Conservation (phyloP, 2,113 vertebrate species). For the Danionella cerebrum region DNA sequence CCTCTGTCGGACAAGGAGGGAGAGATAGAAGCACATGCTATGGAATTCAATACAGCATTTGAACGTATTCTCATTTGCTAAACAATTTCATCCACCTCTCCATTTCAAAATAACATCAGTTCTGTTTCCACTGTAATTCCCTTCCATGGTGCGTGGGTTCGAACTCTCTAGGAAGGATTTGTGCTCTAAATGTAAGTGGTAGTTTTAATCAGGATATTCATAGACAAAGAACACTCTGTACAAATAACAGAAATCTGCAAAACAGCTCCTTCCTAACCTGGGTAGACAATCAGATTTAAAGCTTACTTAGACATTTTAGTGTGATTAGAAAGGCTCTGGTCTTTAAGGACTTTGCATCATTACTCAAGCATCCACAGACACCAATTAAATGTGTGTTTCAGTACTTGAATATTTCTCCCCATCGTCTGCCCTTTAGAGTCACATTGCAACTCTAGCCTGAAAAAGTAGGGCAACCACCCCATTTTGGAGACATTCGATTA, state of each 20-base stretch:
- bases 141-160: neutral
- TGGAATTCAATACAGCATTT: slow-evolving; percentile 60
- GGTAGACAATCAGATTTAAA: neutral
- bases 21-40: slow-evolving; percentile 41
- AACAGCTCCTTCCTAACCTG: neutral
- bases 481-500: slow-evolving; percentile 2
- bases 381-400: neutral
- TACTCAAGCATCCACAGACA: slow-evolving; percentile 37
- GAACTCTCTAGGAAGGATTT: neutral
- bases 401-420: slow-evolving; percentile 1
- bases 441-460: slow-evolving; percentile 6
- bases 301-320: neutral
- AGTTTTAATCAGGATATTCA: slow-evolving; percentile 2
- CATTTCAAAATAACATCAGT: slow-evolving; percentile 53
- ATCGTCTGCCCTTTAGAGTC: slow-evolving; percentile 23
- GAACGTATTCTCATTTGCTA: slow-evolving; percentile 45
- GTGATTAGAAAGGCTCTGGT: slow-evolving; percentile 8
- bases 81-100: slow-evolving; percentile 45
- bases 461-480: slow-evolving; percentile 27
- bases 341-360: slow-evolving; percentile 43
- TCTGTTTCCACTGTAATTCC: slow-evolving; percentile 52
- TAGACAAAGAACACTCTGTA: neutral
- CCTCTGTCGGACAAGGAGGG: slow-evolving; percentile 23
- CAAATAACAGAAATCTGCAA: neutral
- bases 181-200: neutral